These are phyloP conservation scores for Bufotes viridis DNA, from an alignment of 2,797 vertebrate genomes.

Conservation along the genomic window DNA sequence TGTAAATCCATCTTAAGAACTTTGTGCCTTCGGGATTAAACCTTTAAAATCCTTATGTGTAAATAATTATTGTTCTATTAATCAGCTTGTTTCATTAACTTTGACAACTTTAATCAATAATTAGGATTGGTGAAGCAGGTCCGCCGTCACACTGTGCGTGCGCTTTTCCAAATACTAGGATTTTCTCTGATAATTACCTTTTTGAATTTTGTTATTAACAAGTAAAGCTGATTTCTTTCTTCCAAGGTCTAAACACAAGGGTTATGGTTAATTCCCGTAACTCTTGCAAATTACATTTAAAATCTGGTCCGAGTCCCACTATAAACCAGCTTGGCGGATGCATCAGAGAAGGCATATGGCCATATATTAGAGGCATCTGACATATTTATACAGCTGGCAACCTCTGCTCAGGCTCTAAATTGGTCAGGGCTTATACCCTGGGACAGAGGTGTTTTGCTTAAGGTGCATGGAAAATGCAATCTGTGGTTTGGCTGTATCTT, in stretches of 20 bases:
- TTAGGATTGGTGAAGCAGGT: conserved; percentile 5
- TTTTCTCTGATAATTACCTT: not conserved
- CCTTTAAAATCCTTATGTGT: not conserved
- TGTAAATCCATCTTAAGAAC: too few species aligned
- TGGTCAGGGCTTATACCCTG: conserved; percentile 11
- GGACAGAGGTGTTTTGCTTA: conserved; percentile 25
- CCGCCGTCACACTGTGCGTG: not conserved
- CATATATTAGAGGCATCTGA: conserved; percentile 58
- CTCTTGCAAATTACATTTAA: conserved; percentile 38
- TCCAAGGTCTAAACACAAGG: conserved; percentile 20
- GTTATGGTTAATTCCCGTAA: conserved; percentile 26
- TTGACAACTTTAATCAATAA: not conserved
- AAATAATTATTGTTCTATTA: not conserved
- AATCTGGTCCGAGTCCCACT: conserved; percentile 29
- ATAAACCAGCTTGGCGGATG: conserved; percentile 42
- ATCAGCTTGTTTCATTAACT: not conserved
- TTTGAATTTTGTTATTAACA: not conserved
- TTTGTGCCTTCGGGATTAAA: not conserved
- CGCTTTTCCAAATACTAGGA: not conserved
- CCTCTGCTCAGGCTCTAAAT: conserved; percentile 43
- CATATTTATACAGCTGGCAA: conserved; percentile 54
- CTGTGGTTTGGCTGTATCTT: not conserved
- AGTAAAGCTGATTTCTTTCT: not conserved
- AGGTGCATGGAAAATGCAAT: conserved; percentile 33
- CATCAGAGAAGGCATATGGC: conserved; percentile 52